These are phyloP conservation scores for Lacerta viridis DNA, from an alignment of 2,797 vertebrate genomes.

Conservation along the genomic window DNA sequence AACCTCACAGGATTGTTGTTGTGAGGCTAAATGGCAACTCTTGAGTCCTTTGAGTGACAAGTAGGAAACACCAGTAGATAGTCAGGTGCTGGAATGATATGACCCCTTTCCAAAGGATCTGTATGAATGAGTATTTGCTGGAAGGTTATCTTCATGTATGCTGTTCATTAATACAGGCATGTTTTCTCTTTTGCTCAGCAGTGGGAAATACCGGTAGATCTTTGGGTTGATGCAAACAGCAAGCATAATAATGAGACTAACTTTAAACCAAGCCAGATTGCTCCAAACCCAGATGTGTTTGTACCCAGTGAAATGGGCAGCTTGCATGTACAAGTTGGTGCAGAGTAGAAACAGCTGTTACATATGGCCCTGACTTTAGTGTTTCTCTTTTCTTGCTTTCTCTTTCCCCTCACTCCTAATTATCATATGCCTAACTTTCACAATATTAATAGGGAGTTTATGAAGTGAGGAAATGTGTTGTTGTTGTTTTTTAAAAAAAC, in stretches of 20 bases:
- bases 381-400: neutral
- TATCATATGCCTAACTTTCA: neutral
- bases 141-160: neutral
- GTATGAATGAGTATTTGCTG: neutral
- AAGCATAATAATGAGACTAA: neutral
- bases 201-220: conserved; percentile 23
- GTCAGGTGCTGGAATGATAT: too few relatives aligned
- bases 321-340: neutral
- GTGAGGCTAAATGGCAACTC: neutral
- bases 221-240: conserved; percentile 26
- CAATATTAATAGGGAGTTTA: neutral
- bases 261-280: conserved; percentile 46
- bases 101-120: neutral
- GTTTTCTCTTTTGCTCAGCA: conserved; percentile 51
- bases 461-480: neutral
- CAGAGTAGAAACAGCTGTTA: conserved; percentile 13
- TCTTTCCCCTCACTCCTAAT: neutral
- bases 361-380: neutral
- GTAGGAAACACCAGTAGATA: too few relatives aligned
- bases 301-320: conserved; percentile 29
- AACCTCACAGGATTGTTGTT: neutral
- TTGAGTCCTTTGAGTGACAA: too few relatives aligned
- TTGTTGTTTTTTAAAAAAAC: too few relatives aligned
- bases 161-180: conserved; percentile 36
- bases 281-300: neutral